Evolutionary conservation across 35 echinoderm and acorn worm genomes (phyloP).

Genomic region (Apostichopus japonicus): DNA sequence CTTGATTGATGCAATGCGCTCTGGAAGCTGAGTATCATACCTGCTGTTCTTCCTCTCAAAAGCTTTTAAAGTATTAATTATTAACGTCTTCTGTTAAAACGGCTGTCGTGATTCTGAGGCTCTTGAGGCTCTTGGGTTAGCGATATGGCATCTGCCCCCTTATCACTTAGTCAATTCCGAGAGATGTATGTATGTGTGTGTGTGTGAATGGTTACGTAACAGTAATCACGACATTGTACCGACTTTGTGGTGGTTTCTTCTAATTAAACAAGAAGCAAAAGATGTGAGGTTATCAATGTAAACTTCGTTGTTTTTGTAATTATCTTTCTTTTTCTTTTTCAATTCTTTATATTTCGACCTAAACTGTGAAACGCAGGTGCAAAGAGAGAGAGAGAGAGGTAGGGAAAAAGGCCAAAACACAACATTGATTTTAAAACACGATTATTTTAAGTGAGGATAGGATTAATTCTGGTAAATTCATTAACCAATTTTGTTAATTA

Average conservation of each 20-base stretch:
- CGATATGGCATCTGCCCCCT: slow-evolving; percentile 14
- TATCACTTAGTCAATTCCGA: not conserved
- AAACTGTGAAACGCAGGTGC: not conserved
- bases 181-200: not conserved
- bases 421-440: no score
- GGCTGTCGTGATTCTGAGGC: slow-evolving; percentile 36
- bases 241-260: slow-evolving; percentile 23
- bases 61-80: slow-evolving; percentile 54
- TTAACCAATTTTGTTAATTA: no score
- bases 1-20: slow-evolving; percentile 8
- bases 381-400: not conserved
- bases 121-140: slow-evolving; percentile 12
- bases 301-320: not conserved
- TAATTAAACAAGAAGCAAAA: not conserved
- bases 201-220: slow-evolving; percentile 45
- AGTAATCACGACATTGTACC: slow-evolving; percentile 40
- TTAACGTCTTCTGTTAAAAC: slow-evolving; percentile 38
- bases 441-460: no score
- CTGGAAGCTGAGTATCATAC: not conserved
- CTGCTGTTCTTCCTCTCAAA: slow-evolving; percentile 28
- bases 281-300: not conserved
- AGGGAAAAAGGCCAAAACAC: no score
- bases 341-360: not conserved
- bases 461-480: no score
- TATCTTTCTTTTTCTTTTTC: not conserved